Percentiles rank a stretch among this genome's conserved stretches.
Conservation (phyloP, 2,888 invertebrate species). For the Gryllus longicercus region DNA sequence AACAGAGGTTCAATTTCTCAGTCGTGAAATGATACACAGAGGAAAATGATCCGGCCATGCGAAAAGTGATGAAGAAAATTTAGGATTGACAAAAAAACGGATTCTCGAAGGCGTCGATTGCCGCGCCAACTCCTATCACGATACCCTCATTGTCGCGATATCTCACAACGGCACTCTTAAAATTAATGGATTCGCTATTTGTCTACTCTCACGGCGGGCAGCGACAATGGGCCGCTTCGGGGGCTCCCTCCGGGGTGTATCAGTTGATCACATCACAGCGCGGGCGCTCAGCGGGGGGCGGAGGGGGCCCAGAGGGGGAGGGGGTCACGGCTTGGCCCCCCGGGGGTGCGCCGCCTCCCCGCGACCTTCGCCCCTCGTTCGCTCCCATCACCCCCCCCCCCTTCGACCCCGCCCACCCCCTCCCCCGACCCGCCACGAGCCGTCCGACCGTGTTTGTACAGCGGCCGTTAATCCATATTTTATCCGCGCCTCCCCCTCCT, state of each 20-base stretch:
- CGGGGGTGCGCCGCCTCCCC: too few relatives aligned
- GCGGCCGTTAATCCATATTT: constrained; percentile 1
- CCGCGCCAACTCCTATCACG: background rate
- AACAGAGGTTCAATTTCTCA: too few relatives aligned
- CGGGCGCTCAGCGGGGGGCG: background rate
- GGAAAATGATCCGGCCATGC: too few relatives aligned
- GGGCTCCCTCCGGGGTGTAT: background rate
- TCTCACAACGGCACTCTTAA: background rate
- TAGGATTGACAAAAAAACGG: too few relatives aligned
- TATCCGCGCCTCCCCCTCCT: background rate
- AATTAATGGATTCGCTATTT: background rate
- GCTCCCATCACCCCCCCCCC: background rate
- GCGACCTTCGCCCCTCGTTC: background rate
- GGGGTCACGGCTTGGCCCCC: background rate
- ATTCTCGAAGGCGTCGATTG: too few relatives aligned
- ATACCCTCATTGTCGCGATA: background rate
- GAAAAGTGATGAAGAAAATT: too few relatives aligned
- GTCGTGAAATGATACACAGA: too few relatives aligned
- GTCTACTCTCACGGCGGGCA: background rate
- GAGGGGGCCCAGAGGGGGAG: background rate
- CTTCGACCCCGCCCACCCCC: background rate
- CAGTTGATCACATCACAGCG: background rate
- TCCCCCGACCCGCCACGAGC: background rate
- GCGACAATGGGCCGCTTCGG: background rate
- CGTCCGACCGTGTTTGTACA: constrained; percentile 9